Base-by-base conservation (phyloP, 2,888 invertebrate species). In the Nebria salina region DNA sequence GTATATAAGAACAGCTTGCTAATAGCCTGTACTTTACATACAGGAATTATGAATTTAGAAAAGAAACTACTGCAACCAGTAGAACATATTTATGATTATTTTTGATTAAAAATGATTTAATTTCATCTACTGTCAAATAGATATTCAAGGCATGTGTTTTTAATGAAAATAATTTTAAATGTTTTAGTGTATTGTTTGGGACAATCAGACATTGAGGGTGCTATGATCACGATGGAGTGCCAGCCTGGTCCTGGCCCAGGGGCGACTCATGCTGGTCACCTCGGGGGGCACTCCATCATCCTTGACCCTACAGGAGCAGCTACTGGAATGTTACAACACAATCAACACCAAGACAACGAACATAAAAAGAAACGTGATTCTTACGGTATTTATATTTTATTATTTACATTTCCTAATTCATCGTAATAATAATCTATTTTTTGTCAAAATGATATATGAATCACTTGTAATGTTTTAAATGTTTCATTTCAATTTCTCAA, bases 211-310 rank as follows among this genome's bases (percentile, higher is more conserved):
- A 88, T 88, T 88, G 89, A 89, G 88, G 87, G 88, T 87, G 87
- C 87, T 86, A 89, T 89, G 89, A 89, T 89, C 86, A 89, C 89
- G 86, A 89, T 89, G 89, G 89, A 89, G 89, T 89, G 89, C 86
- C 89, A 89, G 85, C 88, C 89, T 87, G 89, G 89, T 85, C 73
- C 76, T 85, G 88, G 89, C 84, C 88, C 89, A 87, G 89, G 89
- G 85, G 76, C 72, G 85, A 88, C 88, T 86, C 89, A 89, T 85
- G 88, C 88, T 83, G 89, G 88, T 85, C 89, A 89, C 87, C 88
- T 89, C 88, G 75, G 75, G n/a, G 89, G 89, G 87, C 89, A 89
- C 88, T 89, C 89, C 88, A 88, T 89, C 88, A 88, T 89, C 87
- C 85, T 89, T 85, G 89, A 89, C 85, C 88, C 88, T 26, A 64